Percentiles rank a stretch among this genome's conserved stretches.
These are phyloP conservation scores for Pyrgilauda ruficollis DNA, from an alignment of 2,113 vertebrate genomes.

Conservation along the genomic window DNA sequence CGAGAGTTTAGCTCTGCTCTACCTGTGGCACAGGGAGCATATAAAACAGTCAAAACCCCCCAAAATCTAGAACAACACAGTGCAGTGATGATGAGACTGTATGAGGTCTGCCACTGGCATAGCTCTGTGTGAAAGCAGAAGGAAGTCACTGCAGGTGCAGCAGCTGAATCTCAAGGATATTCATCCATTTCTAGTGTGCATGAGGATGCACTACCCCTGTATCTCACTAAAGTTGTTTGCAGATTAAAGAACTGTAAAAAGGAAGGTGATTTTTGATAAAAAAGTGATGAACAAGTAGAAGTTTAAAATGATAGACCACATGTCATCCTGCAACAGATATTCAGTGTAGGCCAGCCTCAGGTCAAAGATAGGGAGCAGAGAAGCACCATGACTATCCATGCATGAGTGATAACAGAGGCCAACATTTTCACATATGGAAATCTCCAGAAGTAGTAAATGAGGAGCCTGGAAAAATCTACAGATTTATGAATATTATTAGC, in stretches of 20 bases:
- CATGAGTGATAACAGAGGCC: not conserved
- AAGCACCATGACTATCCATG: not conserved
- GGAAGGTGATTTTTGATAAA: not conserved
- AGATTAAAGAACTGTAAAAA: not conserved
- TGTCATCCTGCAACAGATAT: not conserved
- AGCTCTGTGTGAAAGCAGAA: not conserved
- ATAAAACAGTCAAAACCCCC: fast-evolving
- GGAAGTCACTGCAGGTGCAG: not conserved
- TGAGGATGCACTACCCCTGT: not conserved
- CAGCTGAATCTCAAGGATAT: not conserved
- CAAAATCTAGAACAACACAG: not conserved
- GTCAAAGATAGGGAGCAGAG: not conserved
- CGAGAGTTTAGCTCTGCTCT: not conserved
- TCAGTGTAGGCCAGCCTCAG: not conserved
- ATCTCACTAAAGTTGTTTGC: not conserved
- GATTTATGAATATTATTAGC: conserved; percentile 71
- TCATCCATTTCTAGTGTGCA: fast-evolving
- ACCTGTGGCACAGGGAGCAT: not conserved
- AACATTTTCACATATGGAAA: conserved; percentile 36
- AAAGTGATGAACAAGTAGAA: not conserved
- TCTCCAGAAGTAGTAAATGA: conserved; percentile 50
- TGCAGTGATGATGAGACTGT: not conserved
- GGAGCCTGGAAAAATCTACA: conserved; percentile 53
- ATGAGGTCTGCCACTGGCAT: not conserved
- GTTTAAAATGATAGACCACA: not conserved